These are phyloP conservation scores for Virgularia gustaviana DNA, from an alignment of 92 coral and sea anemone genomes.

Conservation along the genomic window DNA sequence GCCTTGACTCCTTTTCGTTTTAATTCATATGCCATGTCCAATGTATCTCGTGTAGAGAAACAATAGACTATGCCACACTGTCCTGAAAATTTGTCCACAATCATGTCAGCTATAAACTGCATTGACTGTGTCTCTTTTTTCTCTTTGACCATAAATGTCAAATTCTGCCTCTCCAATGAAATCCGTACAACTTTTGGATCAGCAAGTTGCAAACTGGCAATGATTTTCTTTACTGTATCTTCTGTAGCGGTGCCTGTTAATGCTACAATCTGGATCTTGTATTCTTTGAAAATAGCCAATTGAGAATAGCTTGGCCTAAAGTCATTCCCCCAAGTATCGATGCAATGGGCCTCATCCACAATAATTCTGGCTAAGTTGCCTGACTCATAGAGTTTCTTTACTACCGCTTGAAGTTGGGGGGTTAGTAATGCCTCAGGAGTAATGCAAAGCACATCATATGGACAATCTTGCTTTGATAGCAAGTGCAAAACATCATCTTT, in stretches of 20 bases:
- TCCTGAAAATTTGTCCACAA: slow-evolving; percentile 24
- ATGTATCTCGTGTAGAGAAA: slow-evolving; percentile 35
- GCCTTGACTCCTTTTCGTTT: slow-evolving; percentile 14
- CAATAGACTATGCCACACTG: slow-evolving; percentile 45
- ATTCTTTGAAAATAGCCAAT: neutral
- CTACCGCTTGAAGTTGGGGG: neutral
- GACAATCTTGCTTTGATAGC: neutral
- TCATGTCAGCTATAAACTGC: slow-evolving; percentile 30
- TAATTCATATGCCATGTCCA: slow-evolving; percentile 40
- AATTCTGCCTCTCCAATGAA: slow-evolving; percentile 21
- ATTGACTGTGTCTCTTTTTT: slow-evolving; percentile 31
- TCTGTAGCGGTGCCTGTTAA: slow-evolving; percentile 37
- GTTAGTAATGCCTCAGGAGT: slow-evolving; percentile 29
- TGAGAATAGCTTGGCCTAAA: slow-evolving; percentile 31
- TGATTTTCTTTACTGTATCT: slow-evolving; percentile 18
- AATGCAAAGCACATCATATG: slow-evolving; percentile 1
- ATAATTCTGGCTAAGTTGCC: neutral
- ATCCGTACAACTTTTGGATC: slow-evolving; percentile 18
- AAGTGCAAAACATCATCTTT: slow-evolving; percentile 11
- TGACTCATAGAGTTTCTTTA: neutral
- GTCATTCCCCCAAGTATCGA: too few species aligned
- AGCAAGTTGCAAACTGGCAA: slow-evolving; percentile 14
- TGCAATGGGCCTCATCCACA: slow-evolving; percentile 33
- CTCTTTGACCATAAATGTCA: slow-evolving; percentile 11
- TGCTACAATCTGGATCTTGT: neutral